Percentiles rank a stretch among this genome's conserved stretches.
These are phyloP conservation scores for Sardina pilchardus DNA, from an alignment of 2,113 vertebrate genomes.

Conservation along the genomic window DNA sequence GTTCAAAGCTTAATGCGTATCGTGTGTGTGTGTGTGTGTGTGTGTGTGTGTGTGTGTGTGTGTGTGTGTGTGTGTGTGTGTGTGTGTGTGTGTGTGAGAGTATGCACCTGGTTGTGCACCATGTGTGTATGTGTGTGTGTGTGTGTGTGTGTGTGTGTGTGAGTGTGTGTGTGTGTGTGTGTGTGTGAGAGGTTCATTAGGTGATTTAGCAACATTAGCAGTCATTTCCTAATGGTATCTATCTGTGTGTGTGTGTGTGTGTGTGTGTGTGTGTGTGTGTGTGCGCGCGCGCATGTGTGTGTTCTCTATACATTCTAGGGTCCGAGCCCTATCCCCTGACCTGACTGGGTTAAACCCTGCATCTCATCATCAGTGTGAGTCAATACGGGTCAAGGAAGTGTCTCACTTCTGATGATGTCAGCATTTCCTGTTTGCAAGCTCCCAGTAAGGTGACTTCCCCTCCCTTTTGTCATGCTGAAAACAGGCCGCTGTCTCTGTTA, in stretches of 20 bases:
- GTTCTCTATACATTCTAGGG: background rate
- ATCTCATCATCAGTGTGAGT: slow-evolving; percentile 6
- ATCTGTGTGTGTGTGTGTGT: too few relatives aligned
- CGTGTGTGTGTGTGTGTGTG: background rate
- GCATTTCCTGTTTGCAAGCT: slow-evolving; percentile 27
- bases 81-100: background rate
- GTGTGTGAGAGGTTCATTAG: background rate
- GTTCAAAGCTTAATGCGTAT: background rate
- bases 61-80: background rate
- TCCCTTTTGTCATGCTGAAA: background rate
- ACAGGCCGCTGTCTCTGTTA: background rate
- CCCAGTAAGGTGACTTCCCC: background rate
- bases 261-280: background rate
- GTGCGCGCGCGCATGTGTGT: background rate
- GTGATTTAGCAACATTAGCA: too few relatives aligned
- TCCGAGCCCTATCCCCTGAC: background rate
- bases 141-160: background rate
- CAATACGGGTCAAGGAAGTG: background rate
- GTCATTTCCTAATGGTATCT: background rate
- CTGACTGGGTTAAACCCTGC: background rate
- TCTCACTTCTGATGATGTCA: slow-evolving; percentile 16
- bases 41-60: background rate
- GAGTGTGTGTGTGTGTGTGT: background rate
- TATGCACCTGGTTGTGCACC: background rate
- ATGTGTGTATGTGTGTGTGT: background rate